phyloP scores from a whole-genome alignment of 2,113 vertebrate genomes.

The Anolis carolinensis region DNA sequence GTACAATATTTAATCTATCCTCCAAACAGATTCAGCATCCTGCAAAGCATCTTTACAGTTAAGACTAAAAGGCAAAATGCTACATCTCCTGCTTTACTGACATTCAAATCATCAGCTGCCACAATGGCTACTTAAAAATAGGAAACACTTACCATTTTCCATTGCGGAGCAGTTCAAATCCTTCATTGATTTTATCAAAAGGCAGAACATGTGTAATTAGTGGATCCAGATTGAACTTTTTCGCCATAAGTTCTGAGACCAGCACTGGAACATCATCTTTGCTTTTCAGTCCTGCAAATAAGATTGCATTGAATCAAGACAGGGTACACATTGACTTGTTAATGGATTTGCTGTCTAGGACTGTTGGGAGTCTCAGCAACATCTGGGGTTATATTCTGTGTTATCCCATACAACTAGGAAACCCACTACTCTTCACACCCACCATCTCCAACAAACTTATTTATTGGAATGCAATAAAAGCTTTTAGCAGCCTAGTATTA shows the following conservation, averaged over 20 bases:
- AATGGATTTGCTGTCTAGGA: background rate
- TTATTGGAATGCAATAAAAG: background rate
- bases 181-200: conserved; percentile 85
- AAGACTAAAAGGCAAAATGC: too few species aligned
- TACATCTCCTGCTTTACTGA: too few species aligned
- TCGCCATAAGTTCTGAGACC: conserved; percentile 85
- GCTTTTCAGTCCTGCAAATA: conserved; percentile 69
- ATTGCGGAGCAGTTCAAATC: conserved; percentile 83
- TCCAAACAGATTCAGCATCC: too few species aligned
- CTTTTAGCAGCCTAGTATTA: background rate
- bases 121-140: background rate
- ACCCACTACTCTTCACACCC: background rate
- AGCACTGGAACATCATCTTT: conserved; percentile 81
- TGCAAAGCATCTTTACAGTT: too few species aligned
- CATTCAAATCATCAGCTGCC: too few species aligned
- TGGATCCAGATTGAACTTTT: conserved; percentile 87
- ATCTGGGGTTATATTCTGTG: too few species aligned
- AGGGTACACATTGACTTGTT: conserved; percentile 70
- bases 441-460: background rate
- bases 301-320: conserved; percentile 44
- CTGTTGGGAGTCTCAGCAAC: background rate
- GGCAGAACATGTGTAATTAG: conserved; percentile 87
- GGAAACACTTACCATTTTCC: conserved; percentile 60
- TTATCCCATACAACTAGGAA: background rate
- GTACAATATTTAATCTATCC: too few species aligned